Evolutionary conservation across 1,140 invertebrate species (phyloP).

Genomic region (Musca vetustissima): DNA sequence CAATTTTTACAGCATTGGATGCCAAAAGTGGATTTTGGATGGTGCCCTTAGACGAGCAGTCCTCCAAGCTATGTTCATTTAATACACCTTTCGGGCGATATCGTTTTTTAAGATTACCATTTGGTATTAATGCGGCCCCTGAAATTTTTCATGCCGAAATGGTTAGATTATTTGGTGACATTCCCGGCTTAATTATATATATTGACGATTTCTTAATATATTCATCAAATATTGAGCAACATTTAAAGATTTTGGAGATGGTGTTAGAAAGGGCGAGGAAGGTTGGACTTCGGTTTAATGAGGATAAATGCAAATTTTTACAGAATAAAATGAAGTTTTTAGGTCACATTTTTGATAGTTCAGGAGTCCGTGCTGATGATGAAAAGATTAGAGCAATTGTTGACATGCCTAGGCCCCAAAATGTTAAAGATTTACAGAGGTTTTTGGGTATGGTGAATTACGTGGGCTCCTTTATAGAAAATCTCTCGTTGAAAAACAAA

Average conservation of each 20-base stretch:
- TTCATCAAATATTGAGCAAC: conserved; percentile 31
- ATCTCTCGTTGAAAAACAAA: conserved; percentile 35
- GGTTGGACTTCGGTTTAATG: conserved; percentile 23
- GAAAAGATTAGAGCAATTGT: conserved; percentile 38
- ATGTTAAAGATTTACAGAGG: conserved; percentile 32
- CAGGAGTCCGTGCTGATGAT: conserved; percentile 34
- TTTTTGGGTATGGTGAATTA: conserved; percentile 34
- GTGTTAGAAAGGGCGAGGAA: conserved; percentile 36
- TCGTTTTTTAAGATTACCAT: conserved; percentile 54
- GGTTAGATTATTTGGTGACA: conserved; percentile 38
- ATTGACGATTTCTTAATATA: conserved; percentile 48
- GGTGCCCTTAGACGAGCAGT: no score
- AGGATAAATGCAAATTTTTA: conserved; percentile 28
- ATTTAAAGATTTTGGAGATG: conserved; percentile 38
- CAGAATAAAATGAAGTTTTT: conserved; percentile 43
- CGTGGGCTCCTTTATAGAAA: conserved; percentile 36
- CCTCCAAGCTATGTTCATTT: no score
- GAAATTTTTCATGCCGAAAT: conserved; percentile 49
- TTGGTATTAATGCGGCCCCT: conserved; percentile 51
- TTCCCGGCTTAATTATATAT: conserved; percentile 46
- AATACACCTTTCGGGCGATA: conserved; percentile 42
- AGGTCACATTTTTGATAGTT: conserved; percentile 36
- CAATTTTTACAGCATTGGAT: no score
- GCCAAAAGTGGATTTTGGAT: no score
- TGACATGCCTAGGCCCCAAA: conserved; percentile 37